Evolutionary conservation across 1,140 invertebrate genomes (phyloP).

Genomic region (Ips typographus): DNA sequence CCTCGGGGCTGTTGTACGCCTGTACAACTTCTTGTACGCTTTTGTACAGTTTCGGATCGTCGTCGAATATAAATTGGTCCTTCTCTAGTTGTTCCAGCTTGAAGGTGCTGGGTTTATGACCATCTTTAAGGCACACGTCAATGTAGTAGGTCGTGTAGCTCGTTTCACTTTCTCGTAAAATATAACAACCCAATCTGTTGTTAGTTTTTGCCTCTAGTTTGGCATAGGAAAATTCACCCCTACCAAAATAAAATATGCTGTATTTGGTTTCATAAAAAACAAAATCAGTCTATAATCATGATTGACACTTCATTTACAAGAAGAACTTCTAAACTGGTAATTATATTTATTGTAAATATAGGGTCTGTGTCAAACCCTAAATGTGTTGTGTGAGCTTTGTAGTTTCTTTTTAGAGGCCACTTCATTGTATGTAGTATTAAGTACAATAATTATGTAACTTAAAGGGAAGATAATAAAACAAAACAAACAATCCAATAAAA

Average conservation of each 20-base stretch:
- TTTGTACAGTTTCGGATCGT: slow-evolving; percentile 57
- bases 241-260: slow-evolving; percentile 43
- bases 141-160: slow-evolving; percentile 77
- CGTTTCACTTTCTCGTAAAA: slow-evolving; percentile 77
- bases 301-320: no score
- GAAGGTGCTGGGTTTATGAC: slow-evolving; percentile 66
- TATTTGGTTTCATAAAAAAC: no score
- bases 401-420: no score
- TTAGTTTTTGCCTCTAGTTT: slow-evolving; percentile 78
- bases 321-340: no score
- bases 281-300: no score
- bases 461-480: no score
- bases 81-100: slow-evolving; percentile 60
- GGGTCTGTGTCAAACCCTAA: no score
- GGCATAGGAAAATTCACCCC: slow-evolving; percentile 77
- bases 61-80: slow-evolving; percentile 56
- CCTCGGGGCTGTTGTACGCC: slow-evolving; percentile 61
- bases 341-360: no score
- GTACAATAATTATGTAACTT: no score
- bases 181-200: slow-evolving; percentile 74
- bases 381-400: no score
- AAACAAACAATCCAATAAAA: no score
- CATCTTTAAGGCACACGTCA: slow-evolving; percentile 74
- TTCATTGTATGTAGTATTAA: no score
- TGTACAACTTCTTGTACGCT: slow-evolving; percentile 64